Evolutionary conservation across 2,797 vertebrate species (phyloP).

Genomic region (Anguilla megastoma): DNA sequence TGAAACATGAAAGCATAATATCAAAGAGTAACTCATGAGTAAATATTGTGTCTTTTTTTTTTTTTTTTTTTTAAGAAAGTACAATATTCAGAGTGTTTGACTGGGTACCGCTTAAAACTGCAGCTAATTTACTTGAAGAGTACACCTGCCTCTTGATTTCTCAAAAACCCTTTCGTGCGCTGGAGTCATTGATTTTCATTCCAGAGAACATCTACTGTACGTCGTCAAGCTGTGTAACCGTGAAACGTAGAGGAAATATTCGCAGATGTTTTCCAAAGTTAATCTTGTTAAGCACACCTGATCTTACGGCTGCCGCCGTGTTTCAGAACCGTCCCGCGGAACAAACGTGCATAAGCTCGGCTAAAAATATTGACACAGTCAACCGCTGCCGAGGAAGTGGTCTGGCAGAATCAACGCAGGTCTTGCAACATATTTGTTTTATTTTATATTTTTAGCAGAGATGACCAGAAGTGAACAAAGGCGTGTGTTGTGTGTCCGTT

Average conservation of each 20-base stretch:
- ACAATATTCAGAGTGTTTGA: background rate
- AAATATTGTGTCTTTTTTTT: background rate
- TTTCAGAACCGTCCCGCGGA: conserved; percentile 39
- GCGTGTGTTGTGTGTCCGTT: conserved; percentile 54
- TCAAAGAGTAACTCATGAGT: background rate
- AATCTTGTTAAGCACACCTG: background rate
- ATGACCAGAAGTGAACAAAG: conserved; percentile 46
- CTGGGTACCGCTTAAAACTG: background rate
- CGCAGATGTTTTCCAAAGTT: background rate
- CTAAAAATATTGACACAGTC: conserved; percentile 58
- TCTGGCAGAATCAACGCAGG: conserved; percentile 49
- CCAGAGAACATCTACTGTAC: background rate
- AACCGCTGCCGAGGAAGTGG: conserved; percentile 55
- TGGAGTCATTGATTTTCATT: conserved; percentile 24
- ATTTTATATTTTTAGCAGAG: conserved; percentile 62
- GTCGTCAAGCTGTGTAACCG: background rate
- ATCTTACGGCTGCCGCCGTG: background rate
- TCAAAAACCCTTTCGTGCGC: background rate
- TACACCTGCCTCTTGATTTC: background rate
- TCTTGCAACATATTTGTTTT: conserved; percentile 68
- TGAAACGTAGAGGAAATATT: background rate
- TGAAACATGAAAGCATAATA: background rate
- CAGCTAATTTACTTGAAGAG: background rate
- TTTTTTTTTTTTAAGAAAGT: too few relatives aligned
- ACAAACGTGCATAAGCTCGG: conserved; percentile 44